Conservation (phyloP, 2,797 vertebrate species). For the Benthosema pterotum region DNA sequence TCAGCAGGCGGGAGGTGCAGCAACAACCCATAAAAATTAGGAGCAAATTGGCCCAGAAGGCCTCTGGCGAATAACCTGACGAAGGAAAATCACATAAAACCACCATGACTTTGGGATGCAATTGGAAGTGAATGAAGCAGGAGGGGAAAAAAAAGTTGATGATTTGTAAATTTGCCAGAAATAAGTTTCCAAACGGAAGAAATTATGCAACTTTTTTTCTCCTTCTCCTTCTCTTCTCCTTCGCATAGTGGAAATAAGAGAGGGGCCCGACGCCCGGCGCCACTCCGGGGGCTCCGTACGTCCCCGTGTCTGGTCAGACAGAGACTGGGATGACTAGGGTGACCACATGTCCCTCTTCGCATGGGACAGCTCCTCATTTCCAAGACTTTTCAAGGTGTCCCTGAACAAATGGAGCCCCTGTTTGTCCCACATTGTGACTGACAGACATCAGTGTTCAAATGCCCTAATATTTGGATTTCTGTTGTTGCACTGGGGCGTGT, state of each 20-base stretch:
- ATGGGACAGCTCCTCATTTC: no score
- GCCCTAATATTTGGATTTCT: no score
- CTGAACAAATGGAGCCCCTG: no score
- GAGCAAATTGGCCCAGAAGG: conserved; percentile 55
- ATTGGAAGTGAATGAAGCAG: conserved; percentile 28
- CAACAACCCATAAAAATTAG: conserved; percentile 47
- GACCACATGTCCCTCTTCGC: no score
- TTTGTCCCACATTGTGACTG: no score
- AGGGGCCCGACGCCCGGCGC: conserved; percentile 15
- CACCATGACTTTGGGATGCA: conserved; percentile 26
- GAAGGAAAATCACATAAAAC: conserved; percentile 53
- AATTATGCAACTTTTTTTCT: conserved; percentile 41
- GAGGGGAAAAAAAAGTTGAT: conserved; percentile 8
- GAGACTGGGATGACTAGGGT: background rate
- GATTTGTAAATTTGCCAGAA: conserved; percentile 51
- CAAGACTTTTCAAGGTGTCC: no score
- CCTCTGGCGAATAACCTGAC: conserved; percentile 8
- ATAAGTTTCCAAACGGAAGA: conserved; percentile 39
- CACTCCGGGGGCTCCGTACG: conserved; percentile 19
- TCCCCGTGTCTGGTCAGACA: conserved; percentile 3
- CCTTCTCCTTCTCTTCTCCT: background rate
- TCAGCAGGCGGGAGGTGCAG: conserved; percentile 40
- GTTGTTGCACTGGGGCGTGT: no score
- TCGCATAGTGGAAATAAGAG: conserved; percentile 28
- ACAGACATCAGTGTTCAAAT: no score